Conservation (phyloP, 2,797 vertebrate species). For the Siniperca undulata region DNA sequence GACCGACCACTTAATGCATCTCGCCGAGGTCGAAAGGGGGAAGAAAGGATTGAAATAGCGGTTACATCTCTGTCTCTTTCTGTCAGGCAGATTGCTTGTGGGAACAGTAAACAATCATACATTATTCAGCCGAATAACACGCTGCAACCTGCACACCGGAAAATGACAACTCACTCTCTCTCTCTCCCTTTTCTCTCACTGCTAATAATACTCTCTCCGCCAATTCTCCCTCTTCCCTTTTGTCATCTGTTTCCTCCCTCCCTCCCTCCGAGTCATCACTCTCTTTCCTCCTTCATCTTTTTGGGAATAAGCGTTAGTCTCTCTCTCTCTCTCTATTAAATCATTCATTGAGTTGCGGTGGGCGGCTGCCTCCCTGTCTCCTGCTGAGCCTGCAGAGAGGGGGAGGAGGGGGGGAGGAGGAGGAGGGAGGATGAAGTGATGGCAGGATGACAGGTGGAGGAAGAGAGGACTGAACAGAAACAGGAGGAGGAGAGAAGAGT, state of each 20-base stretch:
- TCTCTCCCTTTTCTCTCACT: not conserved
- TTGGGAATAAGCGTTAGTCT: not conserved
- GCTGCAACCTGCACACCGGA: slow-evolving; percentile 20
- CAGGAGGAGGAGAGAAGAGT: not conserved
- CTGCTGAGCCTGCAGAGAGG: slow-evolving; percentile 48
- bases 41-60: not conserved
- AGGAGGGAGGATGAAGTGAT: not conserved
- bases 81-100: slow-evolving; percentile 31
- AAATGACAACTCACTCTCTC: slow-evolving; percentile 35
- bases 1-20: slow-evolving; percentile 1
- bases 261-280: not conserved
- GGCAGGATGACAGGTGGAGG: slow-evolving; percentile 42
- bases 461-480: not conserved
- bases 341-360: slow-evolving; percentile 44
- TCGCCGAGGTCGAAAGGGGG: not conserved
- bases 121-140: slow-evolving; percentile 67
- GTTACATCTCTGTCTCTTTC: not conserved
- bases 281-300: slow-evolving; percentile 31
- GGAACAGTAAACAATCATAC: slow-evolving; percentile 65
- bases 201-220: not conserved
- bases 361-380: slow-evolving; percentile 45
- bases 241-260: slow-evolving; percentile 21
- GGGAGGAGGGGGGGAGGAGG: not conserved
- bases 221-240: not conserved
- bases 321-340: slow-evolving; percentile 30